Percentiles rank a stretch among this genome's conserved stretches.
Conservation (phyloP, 1,140 invertebrate genomes). For the fruit fly (Drosophila melanogaster) region Release_6_plus_ISO1_MT NT_033777.3:28604001-28604500, state of each 20-base stretch:
- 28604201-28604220: conserved; percentile 63
- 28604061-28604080: conserved; percentile 82
- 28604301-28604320: conserved; percentile 32
- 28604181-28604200: conserved; percentile 73
- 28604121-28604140: conserved; percentile 66
- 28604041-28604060: conserved; percentile 84
- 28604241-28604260: conserved; percentile 55
- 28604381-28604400: conserved; percentile 75
- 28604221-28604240: conserved; percentile 66
- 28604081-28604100: conserved; percentile 79
- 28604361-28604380: conserved; percentile 58
- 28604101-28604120: conserved; percentile 82
- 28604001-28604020: conserved; percentile 27
- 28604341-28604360: conserved; percentile 36
- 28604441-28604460: conserved; percentile 48
- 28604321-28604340: conserved; percentile 22
- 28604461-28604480: conserved; percentile 61
- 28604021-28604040: conserved; percentile 75
- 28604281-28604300: conserved; percentile 24
- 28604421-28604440: conserved; percentile 48
- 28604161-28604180: conserved; percentile 78
- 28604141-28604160: conserved; percentile 69
- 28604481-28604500: conserved; percentile 50
- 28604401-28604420: conserved; percentile 49
- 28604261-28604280: conserved; percentile 31